Conservation (phyloP, 2,797 vertebrate species). For the Sandelia bainsii region DNA sequence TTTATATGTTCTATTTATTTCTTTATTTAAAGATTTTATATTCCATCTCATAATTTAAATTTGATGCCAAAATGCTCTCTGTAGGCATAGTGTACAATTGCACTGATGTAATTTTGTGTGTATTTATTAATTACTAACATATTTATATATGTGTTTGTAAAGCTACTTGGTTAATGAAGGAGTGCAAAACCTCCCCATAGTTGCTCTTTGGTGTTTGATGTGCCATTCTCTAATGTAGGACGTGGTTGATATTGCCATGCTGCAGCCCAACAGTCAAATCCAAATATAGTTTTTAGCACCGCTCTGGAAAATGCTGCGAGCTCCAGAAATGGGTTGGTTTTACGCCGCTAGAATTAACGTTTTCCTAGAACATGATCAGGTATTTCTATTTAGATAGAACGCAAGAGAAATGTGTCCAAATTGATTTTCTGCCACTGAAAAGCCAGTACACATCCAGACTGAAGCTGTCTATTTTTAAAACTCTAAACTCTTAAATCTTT, state of each 20-base stretch:
- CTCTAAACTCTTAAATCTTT: slow-evolving; percentile 74
- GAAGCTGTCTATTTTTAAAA: slow-evolving; percentile 69
- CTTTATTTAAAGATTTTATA: slow-evolving; percentile 76
- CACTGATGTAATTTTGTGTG: slow-evolving; percentile 80
- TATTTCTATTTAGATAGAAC: slow-evolving; percentile 74
- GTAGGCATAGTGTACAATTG: slow-evolving; percentile 79
- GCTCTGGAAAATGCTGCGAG: slow-evolving; percentile 46
- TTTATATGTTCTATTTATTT: slow-evolving; percentile 79
- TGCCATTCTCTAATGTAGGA: slow-evolving; percentile 74
- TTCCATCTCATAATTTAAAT: slow-evolving; percentile 77
- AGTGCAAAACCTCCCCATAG: slow-evolving; percentile 87
- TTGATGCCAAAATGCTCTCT: slow-evolving; percentile 81
- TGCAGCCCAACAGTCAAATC: slow-evolving; percentile 68
- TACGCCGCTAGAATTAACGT: slow-evolving; percentile 50
- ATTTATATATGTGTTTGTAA: slow-evolving; percentile 79
- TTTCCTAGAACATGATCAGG: slow-evolving; percentile 73
- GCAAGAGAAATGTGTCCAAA: slow-evolving; percentile 54
- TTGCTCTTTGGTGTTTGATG: slow-evolving; percentile 81
- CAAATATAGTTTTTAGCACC: slow-evolving; percentile 48
- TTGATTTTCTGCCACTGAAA: slow-evolving; percentile 59
- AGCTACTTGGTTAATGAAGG: slow-evolving; percentile 81
- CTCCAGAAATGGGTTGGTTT: slow-evolving; percentile 60
- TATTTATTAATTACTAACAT: slow-evolving; percentile 79
- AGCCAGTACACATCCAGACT: slow-evolving; percentile 50
- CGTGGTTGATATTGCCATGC: slow-evolving; percentile 53